Conservation (phyloP, 2,888 invertebrate species). For the Harpagoxenus sublaevis region DNA sequence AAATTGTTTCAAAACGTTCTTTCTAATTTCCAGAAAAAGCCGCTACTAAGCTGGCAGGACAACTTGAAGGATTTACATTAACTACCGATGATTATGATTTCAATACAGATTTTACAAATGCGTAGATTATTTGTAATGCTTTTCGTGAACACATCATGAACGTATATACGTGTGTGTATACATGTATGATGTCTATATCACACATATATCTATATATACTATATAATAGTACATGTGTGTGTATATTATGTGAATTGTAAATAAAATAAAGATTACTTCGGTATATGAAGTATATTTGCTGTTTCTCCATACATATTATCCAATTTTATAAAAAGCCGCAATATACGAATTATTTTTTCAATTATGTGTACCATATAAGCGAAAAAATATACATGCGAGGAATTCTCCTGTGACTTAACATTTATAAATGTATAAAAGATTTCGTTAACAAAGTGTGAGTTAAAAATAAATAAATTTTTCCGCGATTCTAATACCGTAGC, state of each 20-base stretch:
- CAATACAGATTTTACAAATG: conserved; percentile 87
- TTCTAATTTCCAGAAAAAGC: conserved; percentile 87
- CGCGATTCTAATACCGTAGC: too few relatives aligned
- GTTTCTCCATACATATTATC: background rate
- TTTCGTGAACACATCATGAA: conserved; percentile 18
- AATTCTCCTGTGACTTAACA: too few relatives aligned
- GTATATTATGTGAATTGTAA: background rate
- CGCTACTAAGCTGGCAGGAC: conserved; percentile 89
- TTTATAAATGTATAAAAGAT: too few relatives aligned
- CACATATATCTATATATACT: too few relatives aligned
- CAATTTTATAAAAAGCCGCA: background rate
- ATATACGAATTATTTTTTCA: background rate
- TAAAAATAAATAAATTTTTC: too few relatives aligned
- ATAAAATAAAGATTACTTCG: background rate
- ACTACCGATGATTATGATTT: conserved; percentile 89
- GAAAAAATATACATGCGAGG: too few relatives aligned
- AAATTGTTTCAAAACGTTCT: conserved; percentile 35
- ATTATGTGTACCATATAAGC: background rate
- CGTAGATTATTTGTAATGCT: conserved; percentile 13
- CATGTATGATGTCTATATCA: background rate
- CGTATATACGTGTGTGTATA: background rate
- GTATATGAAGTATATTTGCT: background rate
- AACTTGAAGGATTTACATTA: conserved; percentile 89
- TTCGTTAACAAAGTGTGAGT: too few relatives aligned
- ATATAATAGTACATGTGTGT: too few relatives aligned